Base-by-base conservation (phyloP, 1,140 invertebrate genomes). In the Papilio polyxenes region DNA sequence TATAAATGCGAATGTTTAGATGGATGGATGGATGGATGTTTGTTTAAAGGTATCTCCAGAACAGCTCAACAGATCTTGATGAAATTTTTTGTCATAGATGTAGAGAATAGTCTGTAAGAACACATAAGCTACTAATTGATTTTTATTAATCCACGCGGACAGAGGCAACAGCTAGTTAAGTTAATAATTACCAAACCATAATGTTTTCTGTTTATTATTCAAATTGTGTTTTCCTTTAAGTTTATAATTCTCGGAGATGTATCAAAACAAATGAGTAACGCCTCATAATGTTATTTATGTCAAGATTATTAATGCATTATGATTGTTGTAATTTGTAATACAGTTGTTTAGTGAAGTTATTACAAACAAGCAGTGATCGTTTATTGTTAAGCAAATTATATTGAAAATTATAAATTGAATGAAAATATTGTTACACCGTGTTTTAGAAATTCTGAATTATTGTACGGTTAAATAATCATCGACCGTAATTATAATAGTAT, bases 251-350 rank as follows among this genome's bases (percentile, higher is more conserved):
- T 76, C 20, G 75, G 75, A 76, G 75, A 76, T 76, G 75, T 3
- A 49, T 49, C 75, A 51, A 76, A 51, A 76, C 75, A 76, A 51
- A 76, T 76, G 75, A 76, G 48, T 76, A 76, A 76, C n/a, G 48
- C 13, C 37, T 69, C 48, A 23, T 8, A 76, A 8, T 23, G 48
- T 53, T 76, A 76, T 76, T 49, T 75, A 48, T 48, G 72, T 75
- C 72, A 75, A 75, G 37, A 75, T 75, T 44, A 49, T 48, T 69
- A 69, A 69, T 69, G 62, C 23, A 31, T 5, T 31, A 31, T 69
- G 23, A 69, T 69, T 69, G 23, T 69, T 69, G 62, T 69, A 69
- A 69, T 69, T 69, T 69, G 23, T 31, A 37, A 69, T 69, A 69
- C 62, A 69, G 23, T 31, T 31, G 62, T 11, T 69, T 13, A 69